phyloP scores from a whole-genome alignment of 2,888 invertebrate species.

The Epinotia nisella region DNA sequence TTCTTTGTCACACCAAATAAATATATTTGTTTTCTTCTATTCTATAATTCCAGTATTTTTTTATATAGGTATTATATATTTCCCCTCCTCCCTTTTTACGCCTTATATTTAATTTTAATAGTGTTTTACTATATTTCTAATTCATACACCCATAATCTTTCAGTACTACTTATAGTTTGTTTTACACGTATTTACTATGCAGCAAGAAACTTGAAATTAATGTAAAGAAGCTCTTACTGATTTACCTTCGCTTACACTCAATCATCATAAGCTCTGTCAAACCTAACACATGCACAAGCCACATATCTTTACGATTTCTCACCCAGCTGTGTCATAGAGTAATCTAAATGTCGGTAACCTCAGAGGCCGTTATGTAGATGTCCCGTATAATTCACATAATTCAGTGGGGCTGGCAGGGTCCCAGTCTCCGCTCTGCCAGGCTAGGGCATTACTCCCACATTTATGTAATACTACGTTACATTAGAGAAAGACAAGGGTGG shows the following conservation, averaged over 20 bases:
- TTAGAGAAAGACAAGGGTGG: slow-evolving; percentile 1
- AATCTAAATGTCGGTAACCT: slow-evolving; percentile 19
- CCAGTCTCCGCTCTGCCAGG: slow-evolving; percentile 23
- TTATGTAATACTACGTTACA: slow-evolving; percentile 37
- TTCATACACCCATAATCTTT: too few species aligned
- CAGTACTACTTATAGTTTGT: too few species aligned
- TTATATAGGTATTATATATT: too few species aligned
- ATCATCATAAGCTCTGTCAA: slow-evolving; percentile 10
- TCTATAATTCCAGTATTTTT: too few species aligned
- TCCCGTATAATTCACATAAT: slow-evolving; percentile 38
- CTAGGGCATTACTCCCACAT: slow-evolving; percentile 35
- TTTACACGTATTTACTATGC: too few species aligned
- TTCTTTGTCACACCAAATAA: too few species aligned
- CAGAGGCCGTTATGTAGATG: slow-evolving; percentile 17
- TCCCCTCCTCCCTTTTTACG: too few species aligned
- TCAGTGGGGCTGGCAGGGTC: slow-evolving; percentile 25
- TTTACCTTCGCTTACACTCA: not conserved
- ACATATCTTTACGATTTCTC: slow-evolving; percentile 9
- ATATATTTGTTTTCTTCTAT: too few species aligned
- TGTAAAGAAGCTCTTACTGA: too few species aligned
- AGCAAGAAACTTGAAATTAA: too few species aligned
- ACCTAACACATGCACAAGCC: not conserved
- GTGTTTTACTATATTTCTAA: too few species aligned
- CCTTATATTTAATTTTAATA: too few species aligned
- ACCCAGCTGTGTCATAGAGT: slow-evolving; percentile 19